These are phyloP conservation scores for Brachystomella parvula DNA, from an alignment of 1,140 invertebrate species.

Conservation along the genomic window DNA sequence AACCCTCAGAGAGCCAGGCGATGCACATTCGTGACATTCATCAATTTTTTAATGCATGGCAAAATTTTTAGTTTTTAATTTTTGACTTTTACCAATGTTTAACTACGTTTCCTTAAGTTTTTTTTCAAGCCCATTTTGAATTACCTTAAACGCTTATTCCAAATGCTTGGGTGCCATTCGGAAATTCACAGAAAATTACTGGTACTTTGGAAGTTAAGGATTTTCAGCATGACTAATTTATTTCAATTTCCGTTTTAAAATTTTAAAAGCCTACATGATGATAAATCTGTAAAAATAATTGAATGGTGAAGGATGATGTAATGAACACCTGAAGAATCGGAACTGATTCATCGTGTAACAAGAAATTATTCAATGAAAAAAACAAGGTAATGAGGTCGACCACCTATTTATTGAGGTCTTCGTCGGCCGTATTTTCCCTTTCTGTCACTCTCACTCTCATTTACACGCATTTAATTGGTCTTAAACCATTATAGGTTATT, in stretches of 20 bases:
- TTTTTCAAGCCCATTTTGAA: no score
- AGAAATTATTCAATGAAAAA: neutral
- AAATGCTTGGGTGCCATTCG: no score
- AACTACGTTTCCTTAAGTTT: no score
- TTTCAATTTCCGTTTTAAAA: neutral
- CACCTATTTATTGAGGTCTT: neutral
- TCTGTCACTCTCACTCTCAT: neutral
- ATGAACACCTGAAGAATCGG: neutral
- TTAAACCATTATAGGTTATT: neutral
- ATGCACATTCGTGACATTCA: neutral
- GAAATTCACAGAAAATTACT: neutral
- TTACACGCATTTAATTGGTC: neutral
- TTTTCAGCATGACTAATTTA: neutral
- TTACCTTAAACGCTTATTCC: no score
- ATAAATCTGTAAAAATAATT: neutral
- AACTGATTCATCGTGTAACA: neutral
- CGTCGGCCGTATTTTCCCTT: neutral
- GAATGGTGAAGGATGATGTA: neutral
- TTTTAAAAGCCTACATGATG: neutral
- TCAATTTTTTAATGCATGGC: neutral
- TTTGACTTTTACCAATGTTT: no score
- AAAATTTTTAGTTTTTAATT: no score
- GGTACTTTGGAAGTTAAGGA: neutral
- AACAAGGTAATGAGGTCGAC: neutral
- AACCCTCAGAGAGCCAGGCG: neutral